phyloP scores from a whole-genome alignment of 2,113 vertebrate genomes.

The Salvator merianae region DNA sequence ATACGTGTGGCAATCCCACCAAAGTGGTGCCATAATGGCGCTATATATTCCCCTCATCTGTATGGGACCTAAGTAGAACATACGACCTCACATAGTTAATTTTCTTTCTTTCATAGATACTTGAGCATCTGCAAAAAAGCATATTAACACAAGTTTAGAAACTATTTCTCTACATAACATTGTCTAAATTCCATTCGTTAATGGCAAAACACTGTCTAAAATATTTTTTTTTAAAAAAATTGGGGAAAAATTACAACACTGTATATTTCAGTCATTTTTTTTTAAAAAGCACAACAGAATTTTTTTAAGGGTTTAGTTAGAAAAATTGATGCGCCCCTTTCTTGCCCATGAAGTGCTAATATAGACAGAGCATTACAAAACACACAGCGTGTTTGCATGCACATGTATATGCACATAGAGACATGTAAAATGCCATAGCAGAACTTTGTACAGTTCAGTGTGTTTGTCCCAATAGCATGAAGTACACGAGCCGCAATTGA shows the following conservation, averaged over 20 bases:
- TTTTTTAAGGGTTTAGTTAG: too few species aligned
- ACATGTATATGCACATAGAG: not conserved
- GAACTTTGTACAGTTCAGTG: not conserved
- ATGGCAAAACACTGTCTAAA: not conserved
- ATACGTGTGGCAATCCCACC: too few species aligned
- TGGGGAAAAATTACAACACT: not conserved
- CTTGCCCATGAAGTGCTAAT: not conserved
- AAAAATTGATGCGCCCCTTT: not conserved
- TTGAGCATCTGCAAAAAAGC: too few species aligned
- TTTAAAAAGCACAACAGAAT: not conserved
- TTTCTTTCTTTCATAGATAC: too few species aligned
- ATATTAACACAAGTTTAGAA: not conserved
- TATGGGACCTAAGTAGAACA: too few species aligned
- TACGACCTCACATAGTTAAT: too few species aligned
- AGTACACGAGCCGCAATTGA: not conserved
- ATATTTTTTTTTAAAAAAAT: not conserved
- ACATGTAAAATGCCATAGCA: not conserved
- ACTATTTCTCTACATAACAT: too few species aligned
- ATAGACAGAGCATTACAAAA: not conserved
- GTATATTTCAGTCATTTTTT: not conserved
- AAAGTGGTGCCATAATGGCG: too few species aligned
- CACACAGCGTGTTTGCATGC: not conserved
- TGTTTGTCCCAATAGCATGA: not conserved
- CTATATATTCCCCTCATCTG: too few species aligned
- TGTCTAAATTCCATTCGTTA: too few species aligned